Evolutionary conservation across 2,113 vertebrate species (phyloP).

Genomic region (Colossoma macropomum): DNA sequence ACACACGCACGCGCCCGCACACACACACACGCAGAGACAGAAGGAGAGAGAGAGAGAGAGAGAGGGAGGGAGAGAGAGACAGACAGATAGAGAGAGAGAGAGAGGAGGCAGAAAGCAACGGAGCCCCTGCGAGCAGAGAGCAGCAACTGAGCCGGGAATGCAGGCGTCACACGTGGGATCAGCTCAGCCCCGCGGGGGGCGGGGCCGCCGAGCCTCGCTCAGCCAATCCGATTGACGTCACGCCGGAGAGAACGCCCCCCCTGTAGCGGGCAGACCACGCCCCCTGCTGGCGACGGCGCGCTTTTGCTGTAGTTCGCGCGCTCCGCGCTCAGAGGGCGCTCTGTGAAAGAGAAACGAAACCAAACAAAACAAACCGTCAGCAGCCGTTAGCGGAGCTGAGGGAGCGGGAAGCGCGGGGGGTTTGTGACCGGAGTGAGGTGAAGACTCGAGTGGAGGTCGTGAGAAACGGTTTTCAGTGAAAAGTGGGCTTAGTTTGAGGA

Average conservation of each 20-base stretch:
- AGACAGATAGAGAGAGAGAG: slow-evolving; percentile 23
- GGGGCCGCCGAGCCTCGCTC: slow-evolving; percentile 76
- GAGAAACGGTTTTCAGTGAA: too few species aligned
- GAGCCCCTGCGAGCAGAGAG: slow-evolving; percentile 75
- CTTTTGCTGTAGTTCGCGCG: neutral
- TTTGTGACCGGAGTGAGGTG: too few species aligned
- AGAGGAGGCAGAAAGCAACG: slow-evolving; percentile 73
- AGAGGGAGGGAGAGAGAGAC: neutral
- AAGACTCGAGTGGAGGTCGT: too few species aligned
- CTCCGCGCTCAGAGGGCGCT: neutral
- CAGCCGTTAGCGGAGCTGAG: too few species aligned
- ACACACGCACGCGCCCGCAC: neutral
- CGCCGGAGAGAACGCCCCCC: slow-evolving; percentile 63
- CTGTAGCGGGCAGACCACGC: slow-evolving; percentile 61
- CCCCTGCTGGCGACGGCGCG: slow-evolving; percentile 64
- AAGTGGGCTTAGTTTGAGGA: too few species aligned
- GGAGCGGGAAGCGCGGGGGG: too few species aligned
- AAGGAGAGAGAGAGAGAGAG: neutral
- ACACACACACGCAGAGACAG: neutral
- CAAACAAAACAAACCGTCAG: too few species aligned
- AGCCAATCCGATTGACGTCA: slow-evolving; percentile 87
- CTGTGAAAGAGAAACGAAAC: neutral
- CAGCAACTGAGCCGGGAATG: slow-evolving; percentile 84
- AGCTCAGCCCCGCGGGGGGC: slow-evolving; percentile 79
- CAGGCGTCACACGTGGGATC: slow-evolving; percentile 93